Evolutionary conservation across 2,888 invertebrate genomes (phyloP).

Genomic region (Platerodrilus igneus): DNA sequence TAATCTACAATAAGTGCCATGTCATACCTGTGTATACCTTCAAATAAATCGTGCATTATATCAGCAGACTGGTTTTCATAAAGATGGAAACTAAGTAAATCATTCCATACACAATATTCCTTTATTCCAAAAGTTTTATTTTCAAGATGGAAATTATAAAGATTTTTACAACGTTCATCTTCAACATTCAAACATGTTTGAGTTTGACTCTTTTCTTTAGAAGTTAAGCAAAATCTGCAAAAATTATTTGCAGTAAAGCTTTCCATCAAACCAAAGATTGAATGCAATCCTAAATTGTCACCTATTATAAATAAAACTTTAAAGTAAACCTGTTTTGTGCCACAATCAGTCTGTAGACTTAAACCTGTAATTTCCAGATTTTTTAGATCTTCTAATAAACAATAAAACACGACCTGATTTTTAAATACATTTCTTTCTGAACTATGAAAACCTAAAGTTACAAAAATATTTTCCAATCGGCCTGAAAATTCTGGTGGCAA

Average conservation of each 20-base stretch:
- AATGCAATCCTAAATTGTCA: slow-evolving; percentile 20
- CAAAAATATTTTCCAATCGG: slow-evolving; percentile 26
- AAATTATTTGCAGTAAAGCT: too few relatives aligned
- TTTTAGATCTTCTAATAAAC: too few relatives aligned
- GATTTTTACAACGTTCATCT: slow-evolving; percentile 6
- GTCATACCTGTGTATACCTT: slow-evolving; percentile 33
- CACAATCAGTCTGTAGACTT: too few relatives aligned
- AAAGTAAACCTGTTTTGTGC: too few relatives aligned
- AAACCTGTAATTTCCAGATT: too few relatives aligned
- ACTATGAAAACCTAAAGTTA: slow-evolving; percentile 22
- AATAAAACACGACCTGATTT: slow-evolving; percentile 19
- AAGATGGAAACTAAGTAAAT: slow-evolving; percentile 31
- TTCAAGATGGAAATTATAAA: slow-evolving; percentile 14
- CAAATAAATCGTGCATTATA: slow-evolving; percentile 37
- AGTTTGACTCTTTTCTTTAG: slow-evolving; percentile 15
- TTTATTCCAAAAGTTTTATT: slow-evolving; percentile 25
- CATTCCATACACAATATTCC: slow-evolving; percentile 32
- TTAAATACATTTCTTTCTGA: slow-evolving; percentile 21
- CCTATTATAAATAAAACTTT: slow-evolving; percentile 16
- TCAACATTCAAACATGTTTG: slow-evolving; percentile 17
- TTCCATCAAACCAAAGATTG: slow-evolving; percentile 21
- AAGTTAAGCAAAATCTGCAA: slow-evolving; percentile 24
- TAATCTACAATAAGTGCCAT: slow-evolving; percentile 31
- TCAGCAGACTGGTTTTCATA: slow-evolving; percentile 34
- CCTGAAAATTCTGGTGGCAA: slow-evolving; percentile 23